Base-by-base conservation (phyloP, 2,797 vertebrate genomes). In the Cirrhinus molitorella region DNA sequence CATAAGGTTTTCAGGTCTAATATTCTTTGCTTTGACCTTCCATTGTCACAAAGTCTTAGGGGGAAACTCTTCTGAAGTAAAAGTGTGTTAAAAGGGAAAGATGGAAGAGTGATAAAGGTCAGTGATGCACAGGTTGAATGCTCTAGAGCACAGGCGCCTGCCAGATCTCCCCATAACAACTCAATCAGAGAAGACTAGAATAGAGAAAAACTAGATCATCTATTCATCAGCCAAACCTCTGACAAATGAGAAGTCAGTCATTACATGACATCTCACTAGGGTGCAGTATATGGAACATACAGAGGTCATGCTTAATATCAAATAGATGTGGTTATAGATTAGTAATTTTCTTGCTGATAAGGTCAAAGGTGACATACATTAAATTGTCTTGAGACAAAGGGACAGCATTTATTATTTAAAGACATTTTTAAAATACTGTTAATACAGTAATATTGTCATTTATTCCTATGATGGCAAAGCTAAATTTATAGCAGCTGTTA, bases 61-160 rank as follows among this genome's bases (percentile, higher is more conserved):
- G 14, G 37, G 37, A 61, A 73, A 43, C 34, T 76, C 40, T 77
- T 71, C 71, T 40, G 45, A 78, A 40, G n/a, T 45, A 47, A 71
- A 47, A 25, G 43, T 28, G 23, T 47, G 37, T 51, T 51, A 51
- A 72, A 72, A 75, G n/a, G 72, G 23, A 74, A 75, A 59, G 68
- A 73, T 12, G 16, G 71, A 31, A 75, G 55, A 81, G 66, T 66
- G 37, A 73, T 25, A 57, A 83, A 79, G 61, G 45, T 65, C 76
- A 61, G 49, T 68, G 59, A 79, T 79, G 67, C 73, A 82, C 74
- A 73, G 76, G 45, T 28, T 51, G 59, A 59, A 73, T 79, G 51
- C 61, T 76, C 76, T 61, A 68, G 61, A 80, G 80, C 61, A 59
- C 55, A 17, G 28, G 61, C 23, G 23, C 61, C 85, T 86, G 75